Base-by-base conservation (phyloP, 2,113 vertebrate genomes). In the Pholis gunnellus region DNA sequence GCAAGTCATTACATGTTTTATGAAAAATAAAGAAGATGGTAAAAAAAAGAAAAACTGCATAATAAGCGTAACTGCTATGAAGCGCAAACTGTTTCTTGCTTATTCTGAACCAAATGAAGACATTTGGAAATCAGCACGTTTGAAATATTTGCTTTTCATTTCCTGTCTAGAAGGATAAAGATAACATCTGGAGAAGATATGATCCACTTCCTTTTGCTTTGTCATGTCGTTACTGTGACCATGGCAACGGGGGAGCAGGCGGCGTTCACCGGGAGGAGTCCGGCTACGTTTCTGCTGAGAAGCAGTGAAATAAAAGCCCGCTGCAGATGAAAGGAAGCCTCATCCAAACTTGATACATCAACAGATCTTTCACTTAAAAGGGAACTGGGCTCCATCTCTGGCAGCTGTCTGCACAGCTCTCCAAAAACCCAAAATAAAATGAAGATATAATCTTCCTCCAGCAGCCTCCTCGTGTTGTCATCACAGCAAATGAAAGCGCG, bases 61-160 rank as follows among this genome's bases (percentile, higher is more conserved):
- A 11, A 50, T 52, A 11, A 14, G 77, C 22, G 10, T 13, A 34
- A 15, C 25, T 42, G 31, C 14, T 14, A 1, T 66, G n/a, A 52
- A 17, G 5, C 7, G 10, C 44, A 52, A 44, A 15, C 27, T 44
- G 36, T 54, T 14, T 60, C n/a, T 38, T 54, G 70, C 2, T 46
- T 2, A 14, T 29, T 60, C 9, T 38, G 10, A 57, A 56, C 48
- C 63, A 60, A 42, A 40, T 22, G n/a, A 25, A 44, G 3, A 34
- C 2, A 34, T 34, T 40, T 42, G 5, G 14, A 56, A 57, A 82
- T 76, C 7, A 65, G 40, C 74, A 75, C 9, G 11, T 88, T 84
- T 78, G n/a, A 89, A 86, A 88, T 85, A 79, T 90, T 91, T 91
- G 65, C 72, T 82, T 88, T 91, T 89, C 63, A 87, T 89, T 92